phyloP scores from a whole-genome alignment of 2,797 vertebrate species.

The Varecia variegata region DNA sequence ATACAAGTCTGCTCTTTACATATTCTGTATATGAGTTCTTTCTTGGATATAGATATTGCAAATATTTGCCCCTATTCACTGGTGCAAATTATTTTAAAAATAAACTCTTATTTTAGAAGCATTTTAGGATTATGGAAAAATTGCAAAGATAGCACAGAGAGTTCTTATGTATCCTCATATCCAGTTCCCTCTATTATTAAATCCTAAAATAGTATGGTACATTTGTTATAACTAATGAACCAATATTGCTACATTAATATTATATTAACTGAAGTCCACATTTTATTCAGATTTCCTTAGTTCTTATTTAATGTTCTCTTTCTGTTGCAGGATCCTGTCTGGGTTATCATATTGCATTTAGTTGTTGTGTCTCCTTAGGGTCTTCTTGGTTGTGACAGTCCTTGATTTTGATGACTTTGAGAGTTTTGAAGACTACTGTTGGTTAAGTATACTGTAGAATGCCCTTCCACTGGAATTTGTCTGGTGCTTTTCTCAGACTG shows the following conservation, averaged over 20 bases:
- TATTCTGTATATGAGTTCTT: background rate
- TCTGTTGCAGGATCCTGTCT: background rate
- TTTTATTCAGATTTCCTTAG: background rate
- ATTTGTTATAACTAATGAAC: background rate
- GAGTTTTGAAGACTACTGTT: background rate
- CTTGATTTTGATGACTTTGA: background rate
- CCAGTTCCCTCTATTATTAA: background rate
- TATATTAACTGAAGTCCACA: background rate
- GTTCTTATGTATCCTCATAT: background rate
- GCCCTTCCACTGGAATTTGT: background rate
- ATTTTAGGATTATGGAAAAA: background rate
- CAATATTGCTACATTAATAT: background rate
- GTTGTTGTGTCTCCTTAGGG: background rate
- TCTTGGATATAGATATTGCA: background rate
- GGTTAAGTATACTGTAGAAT: background rate
- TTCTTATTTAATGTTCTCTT: background rate
- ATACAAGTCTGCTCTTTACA: background rate
- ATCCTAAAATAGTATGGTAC: background rate
- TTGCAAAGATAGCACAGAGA: background rate
- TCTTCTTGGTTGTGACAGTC: background rate
- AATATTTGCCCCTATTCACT: background rate
- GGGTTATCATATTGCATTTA: background rate
- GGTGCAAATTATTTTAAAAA: background rate
- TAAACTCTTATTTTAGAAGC: background rate
- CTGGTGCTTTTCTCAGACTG: background rate